These are phyloP conservation scores for Drosophila anomalipes DNA, from an alignment of 2,888 invertebrate species.

Conservation along the genomic window DNA sequence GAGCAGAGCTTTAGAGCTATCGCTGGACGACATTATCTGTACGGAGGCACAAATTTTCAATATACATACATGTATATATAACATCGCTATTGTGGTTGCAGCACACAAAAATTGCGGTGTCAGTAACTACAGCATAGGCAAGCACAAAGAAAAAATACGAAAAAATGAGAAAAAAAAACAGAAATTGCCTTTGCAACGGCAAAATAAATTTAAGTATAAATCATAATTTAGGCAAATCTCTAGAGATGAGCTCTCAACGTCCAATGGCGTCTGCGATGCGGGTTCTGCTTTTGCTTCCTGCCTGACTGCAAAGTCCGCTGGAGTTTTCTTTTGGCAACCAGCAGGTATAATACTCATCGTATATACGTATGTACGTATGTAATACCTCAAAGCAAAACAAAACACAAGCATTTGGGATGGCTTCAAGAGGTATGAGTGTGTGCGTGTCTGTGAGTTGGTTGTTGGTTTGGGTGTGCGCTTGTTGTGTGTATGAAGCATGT, in stretches of 20 bases:
- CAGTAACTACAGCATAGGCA: constrained; percentile 53
- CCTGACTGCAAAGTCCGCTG: constrained; percentile 2
- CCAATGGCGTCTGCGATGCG: constrained; percentile 36
- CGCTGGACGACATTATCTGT: constrained; percentile 39
- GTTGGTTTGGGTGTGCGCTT: constrained; percentile 19
- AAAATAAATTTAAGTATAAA: constrained; percentile 69
- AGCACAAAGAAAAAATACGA: constrained; percentile 10
- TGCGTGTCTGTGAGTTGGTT: constrained; percentile 22
- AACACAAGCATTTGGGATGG: constrained; percentile 55
- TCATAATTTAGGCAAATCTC: constrained; percentile 80
- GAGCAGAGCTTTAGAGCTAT: neutral
- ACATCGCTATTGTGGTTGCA: neutral
- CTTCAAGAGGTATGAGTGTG: constrained; percentile 19
- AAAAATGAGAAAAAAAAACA: constrained; percentile 3
- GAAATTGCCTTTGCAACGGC: constrained; percentile 36
- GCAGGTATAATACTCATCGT: constrained; percentile 51
- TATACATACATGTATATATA: neutral
- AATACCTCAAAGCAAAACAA: constrained; percentile 76
- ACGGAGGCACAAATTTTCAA: constrained; percentile 49
- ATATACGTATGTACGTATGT: constrained; percentile 30
- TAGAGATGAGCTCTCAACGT: constrained; percentile 76
- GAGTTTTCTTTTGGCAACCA: constrained; percentile 21
- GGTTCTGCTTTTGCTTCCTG: constrained; percentile 29
- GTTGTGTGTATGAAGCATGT: constrained; percentile 29
- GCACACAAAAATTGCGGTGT: constrained; percentile 46